Evolutionary conservation across 2,888 invertebrate species (phyloP), one percentile per base, ranked within the genome.

Genomic region (Agapetus fuscipes): DNA sequence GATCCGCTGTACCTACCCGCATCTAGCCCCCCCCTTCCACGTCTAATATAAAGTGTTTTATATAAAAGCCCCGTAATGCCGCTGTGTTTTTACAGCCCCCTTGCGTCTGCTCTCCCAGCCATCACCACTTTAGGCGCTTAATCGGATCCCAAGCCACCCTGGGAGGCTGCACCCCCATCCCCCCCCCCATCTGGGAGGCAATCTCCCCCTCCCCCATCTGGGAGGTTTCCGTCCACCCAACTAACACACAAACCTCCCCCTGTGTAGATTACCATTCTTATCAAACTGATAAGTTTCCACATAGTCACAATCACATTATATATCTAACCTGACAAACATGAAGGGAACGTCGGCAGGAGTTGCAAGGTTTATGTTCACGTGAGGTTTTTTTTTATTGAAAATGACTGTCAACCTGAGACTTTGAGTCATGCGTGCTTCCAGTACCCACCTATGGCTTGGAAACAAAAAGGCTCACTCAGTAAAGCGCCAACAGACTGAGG

Each of bases 1-100:
- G 17, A 35, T 10, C 15, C 39, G 35, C 35, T 35, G 35, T 34
- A 39, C 17, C 28, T 15, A 27, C 34, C 37, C n/a, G 14, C 24
- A 13, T 17, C 14, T 15, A 34, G 34, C n/a, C 16, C 11, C 34
- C 31, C n/a, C n/a, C n/a, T n/a, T n/a, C n/a, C n/a, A n/a, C n/a
- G n/a, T n/a, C 17, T 41, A 46, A 46, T 43, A 38, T 41, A 46
- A 45, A 46, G 43, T 36, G 34, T 41, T 45, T 46, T 46, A 39
- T 46, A 46, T 46, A 46, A 43, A 46, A 39, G 36, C 38, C 28
- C 39, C 27, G 39, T 46, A 46, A 46, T 43, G 31, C 41, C 36
- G 43, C 41, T 38, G 43, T 46, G 46, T 43, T 43, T 46, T 46
- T 46, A 46, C 33, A 46, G 43, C 43, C 32, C 33, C 38, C 17